These are phyloP conservation scores for Tenthredo mesomela DNA, from an alignment of 2,888 invertebrate species.

Conservation along the genomic window DNA sequence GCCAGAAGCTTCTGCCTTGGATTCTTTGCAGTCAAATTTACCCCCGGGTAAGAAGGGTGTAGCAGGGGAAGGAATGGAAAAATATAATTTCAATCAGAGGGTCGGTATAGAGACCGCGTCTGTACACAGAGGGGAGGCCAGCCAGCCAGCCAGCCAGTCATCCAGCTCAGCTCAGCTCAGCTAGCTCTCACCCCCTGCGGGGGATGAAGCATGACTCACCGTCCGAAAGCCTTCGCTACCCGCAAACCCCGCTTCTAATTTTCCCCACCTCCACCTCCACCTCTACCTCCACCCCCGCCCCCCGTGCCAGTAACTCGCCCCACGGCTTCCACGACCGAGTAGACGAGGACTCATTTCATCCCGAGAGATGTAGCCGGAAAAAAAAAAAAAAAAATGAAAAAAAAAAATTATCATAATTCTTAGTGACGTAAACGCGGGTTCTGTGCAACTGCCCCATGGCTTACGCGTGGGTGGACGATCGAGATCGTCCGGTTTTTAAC, in stretches of 20 bases:
- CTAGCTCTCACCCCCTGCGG: constrained; percentile 60
- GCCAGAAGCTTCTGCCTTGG: not conserved
- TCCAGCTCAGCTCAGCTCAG: constrained; percentile 33
- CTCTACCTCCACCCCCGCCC: not conserved
- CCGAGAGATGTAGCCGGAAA: constrained; percentile 15
- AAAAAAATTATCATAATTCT: constrained; percentile 38
- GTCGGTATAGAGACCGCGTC: constrained; percentile 50
- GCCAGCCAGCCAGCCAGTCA: constrained; percentile 50
- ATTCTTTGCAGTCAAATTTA: constrained; percentile 13
- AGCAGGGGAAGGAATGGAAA: constrained; percentile 57
- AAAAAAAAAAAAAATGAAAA: too few species aligned
- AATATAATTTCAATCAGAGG: constrained; percentile 70
- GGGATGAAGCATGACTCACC: constrained; percentile 75
- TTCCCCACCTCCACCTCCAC: too few species aligned
- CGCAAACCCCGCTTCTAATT: constrained; percentile 43
- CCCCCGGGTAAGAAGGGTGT: constrained; percentile 25
- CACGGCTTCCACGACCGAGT: constrained; percentile 50
- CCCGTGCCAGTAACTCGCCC: constrained; percentile 49
- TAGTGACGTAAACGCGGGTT: constrained; percentile 30
- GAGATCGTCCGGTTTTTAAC: not conserved
- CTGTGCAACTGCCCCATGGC: not conserved
- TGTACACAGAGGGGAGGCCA: constrained; percentile 56
- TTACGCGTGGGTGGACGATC: constrained; percentile 9
- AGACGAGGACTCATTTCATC: constrained; percentile 25
- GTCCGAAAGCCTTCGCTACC: constrained; percentile 57